Evolutionary conservation across 1,140 invertebrate genomes (phyloP), one percentile per base, ranked within the genome.

Genomic region (Drosophila funebris): DNA sequence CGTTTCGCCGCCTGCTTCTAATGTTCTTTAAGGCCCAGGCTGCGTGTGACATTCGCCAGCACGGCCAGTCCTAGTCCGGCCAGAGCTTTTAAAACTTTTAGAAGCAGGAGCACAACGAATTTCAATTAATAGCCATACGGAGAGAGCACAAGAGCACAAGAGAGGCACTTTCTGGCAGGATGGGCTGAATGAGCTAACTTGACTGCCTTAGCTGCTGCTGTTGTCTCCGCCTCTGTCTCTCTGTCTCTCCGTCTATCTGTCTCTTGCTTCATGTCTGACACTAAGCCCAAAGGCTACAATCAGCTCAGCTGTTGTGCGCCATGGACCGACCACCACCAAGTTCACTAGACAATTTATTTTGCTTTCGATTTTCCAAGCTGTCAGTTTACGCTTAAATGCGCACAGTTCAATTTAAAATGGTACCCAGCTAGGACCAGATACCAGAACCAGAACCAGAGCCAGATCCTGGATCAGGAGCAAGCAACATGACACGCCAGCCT

Each of bases 311-410:
- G 83, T 87, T 79, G 44, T 27, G 22, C 22, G 48, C 27, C 48
- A 31, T 18, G 24, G 27, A 31, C 24, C 48, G 22, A 7, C 43
- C 41, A 75, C 82, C 82, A 83, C 82, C 83, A 87, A 87, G 83
- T 87, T 87, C 82, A 88, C 83, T 88, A 87, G 83, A 87, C 82
- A 87, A 87, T 88, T 89, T 88, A 88, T 88, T 88, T 88, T 88
- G 83, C 83, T 88, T 88, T 88, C 83, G 84, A 88, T 88, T 88
- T 88, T 89, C 78, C 84, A 77, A 89, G 84, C 83, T 88, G 83
- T 88, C 83, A 88, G 84, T 88, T 88, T 82, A 88, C 83, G 83
- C 83, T 88, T 89, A 88, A 88, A 88, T 88, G 83, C 84, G 83
- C 83, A 83, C 84, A 88, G 83, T 88, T 88, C 83, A 88, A 88